These are phyloP conservation scores for Amphipoea oculea DNA, from an alignment of 2,888 invertebrate species.

Conservation along the genomic window DNA sequence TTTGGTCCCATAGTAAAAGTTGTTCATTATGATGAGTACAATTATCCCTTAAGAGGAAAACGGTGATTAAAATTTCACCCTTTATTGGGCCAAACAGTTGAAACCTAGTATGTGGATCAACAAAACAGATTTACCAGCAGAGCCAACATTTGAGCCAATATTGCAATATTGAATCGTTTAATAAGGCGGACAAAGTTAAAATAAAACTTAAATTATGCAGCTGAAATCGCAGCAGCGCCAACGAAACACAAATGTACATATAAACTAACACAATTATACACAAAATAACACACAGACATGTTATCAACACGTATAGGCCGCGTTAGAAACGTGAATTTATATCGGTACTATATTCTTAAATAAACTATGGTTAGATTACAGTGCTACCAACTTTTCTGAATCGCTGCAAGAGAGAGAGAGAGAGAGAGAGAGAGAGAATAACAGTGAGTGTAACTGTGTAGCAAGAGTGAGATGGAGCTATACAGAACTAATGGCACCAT, in stretches of 20 bases:
- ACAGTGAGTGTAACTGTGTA: neutral
- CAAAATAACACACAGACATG: conserved; percentile 27
- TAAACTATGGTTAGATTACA: conserved; percentile 14
- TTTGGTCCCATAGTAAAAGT: too few relatives aligned
- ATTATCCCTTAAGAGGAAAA: too few relatives aligned
- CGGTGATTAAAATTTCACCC: too few relatives aligned
- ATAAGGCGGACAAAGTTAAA: neutral
- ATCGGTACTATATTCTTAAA: conserved; percentile 41
- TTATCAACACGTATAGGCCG: conserved; percentile 46
- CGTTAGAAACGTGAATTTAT: conserved; percentile 17
- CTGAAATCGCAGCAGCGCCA: conserved; percentile 30
- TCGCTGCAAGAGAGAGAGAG: neutral
- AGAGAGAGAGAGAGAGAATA: too few relatives aligned
- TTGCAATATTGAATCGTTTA: neutral
- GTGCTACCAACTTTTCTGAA: conserved; percentile 18
- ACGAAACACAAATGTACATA: conserved; percentile 9
- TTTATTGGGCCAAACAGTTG: neutral
- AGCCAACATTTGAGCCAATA: conserved; percentile 25
- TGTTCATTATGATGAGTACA: too few relatives aligned
- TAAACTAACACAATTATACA: conserved; percentile 29
- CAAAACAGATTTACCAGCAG: conserved; percentile 2
- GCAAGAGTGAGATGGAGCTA: neutral
- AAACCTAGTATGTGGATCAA: neutral
- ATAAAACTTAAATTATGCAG: neutral
- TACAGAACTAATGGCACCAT: neutral